phyloP scores from a whole-genome alignment of 2,797 vertebrate species.

The Siniperca scherzeri region DNA sequence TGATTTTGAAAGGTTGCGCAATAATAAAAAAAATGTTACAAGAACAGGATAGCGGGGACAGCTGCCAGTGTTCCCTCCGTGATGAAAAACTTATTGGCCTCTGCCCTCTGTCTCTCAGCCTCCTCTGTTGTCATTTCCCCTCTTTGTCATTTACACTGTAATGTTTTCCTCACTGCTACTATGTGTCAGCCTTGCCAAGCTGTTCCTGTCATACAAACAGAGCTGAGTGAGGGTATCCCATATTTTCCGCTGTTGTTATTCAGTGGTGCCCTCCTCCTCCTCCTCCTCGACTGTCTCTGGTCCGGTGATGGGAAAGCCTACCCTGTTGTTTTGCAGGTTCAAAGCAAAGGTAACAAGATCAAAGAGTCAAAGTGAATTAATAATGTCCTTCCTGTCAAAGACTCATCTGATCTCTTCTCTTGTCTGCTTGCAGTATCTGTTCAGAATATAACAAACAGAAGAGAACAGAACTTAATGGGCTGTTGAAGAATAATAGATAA shows the following conservation, averaged over 20 bases:
- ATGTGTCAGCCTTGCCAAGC: constrained; percentile 66
- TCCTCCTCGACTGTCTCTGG: constrained; percentile 22
- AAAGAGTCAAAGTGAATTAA: constrained; percentile 44
- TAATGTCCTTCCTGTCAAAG: constrained; percentile 43
- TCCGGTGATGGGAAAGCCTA: constrained; percentile 37
- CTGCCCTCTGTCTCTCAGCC: constrained; percentile 64
- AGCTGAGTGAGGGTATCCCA: constrained; percentile 66
- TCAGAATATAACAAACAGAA: constrained; percentile 39
- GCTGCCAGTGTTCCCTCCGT: constrained; percentile 60
- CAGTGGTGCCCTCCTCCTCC: constrained; percentile 5
- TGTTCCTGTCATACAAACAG: constrained; percentile 67
- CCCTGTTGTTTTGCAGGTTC: constrained; percentile 53
- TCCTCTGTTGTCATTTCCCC: constrained; percentile 75
- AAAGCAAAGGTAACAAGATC: constrained; percentile 49
- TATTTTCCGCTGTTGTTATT: constrained; percentile 54
- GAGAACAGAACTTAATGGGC: constrained; percentile 35
- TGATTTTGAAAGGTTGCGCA: constrained; percentile 47
- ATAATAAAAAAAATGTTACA: constrained; percentile 36
- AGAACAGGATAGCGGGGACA: constrained; percentile 45
- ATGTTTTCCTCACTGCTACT: constrained; percentile 64
- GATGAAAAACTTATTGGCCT: constrained; percentile 69
- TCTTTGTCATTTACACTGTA: constrained; percentile 74
- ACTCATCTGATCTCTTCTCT: constrained; percentile 39
- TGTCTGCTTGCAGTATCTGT: constrained; percentile 29
- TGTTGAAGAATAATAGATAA: constrained; percentile 57